Evolutionary conservation across 2,113 vertebrate species (phyloP).

Genomic region (Perca fluviatilis): DNA sequence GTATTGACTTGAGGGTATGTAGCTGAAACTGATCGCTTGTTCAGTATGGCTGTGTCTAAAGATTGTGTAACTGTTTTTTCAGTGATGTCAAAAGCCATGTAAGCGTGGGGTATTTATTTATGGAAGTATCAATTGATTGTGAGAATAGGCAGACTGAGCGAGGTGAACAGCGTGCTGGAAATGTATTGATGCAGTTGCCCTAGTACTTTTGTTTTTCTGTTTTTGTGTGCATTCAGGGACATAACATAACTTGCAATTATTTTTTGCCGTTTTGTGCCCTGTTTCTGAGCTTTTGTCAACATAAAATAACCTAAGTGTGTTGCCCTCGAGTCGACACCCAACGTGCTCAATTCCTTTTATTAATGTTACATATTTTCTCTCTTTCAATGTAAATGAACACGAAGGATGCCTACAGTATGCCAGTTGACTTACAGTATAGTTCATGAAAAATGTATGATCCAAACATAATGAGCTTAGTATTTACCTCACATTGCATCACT

Average conservation of each 20-base stretch:
- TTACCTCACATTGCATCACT: constrained; percentile 65
- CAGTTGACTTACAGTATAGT: constrained; percentile 44
- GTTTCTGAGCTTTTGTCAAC: constrained; percentile 41
- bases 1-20: constrained; percentile 29
- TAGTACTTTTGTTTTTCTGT: constrained; percentile 27
- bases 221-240: constrained; percentile 42
- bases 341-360: constrained; percentile 19
- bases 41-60: constrained; percentile 50
- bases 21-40: constrained; percentile 45
- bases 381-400: constrained; percentile 31
- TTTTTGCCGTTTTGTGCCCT: constrained; percentile 31
- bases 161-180: constrained; percentile 42
- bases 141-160: constrained; percentile 25
- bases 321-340: constrained; percentile 3
- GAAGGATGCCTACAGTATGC: constrained; percentile 18
- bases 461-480: constrained; percentile 63
- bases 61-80: constrained; percentile 40
- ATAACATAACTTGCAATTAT: constrained; percentile 22
- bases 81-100: constrained; percentile 42
- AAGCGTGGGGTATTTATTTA: constrained; percentile 82
- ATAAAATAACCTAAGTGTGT: constrained; percentile 31
- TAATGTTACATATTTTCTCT: constrained; percentile 8
- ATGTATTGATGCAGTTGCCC: constrained; percentile 30
- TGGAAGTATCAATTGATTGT: constrained; percentile 33
- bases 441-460: constrained; percentile 30